phyloP scores from a whole-genome alignment of 2,888 invertebrate genomes.

The Carterocephalus palaemon region DNA sequence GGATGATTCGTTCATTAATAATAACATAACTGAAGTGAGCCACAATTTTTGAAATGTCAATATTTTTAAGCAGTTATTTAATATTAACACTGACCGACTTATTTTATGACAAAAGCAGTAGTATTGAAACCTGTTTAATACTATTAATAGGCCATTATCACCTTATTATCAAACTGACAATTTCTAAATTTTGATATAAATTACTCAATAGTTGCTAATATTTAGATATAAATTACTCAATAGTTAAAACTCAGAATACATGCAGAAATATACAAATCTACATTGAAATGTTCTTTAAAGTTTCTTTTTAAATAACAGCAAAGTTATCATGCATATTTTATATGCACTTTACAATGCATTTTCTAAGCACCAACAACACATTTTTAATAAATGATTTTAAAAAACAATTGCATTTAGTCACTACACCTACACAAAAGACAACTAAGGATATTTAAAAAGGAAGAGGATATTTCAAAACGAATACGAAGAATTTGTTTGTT shows the following conservation, averaged over 20 bases:
- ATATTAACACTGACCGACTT: conserved; percentile 13
- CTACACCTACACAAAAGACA: no score
- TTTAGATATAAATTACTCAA: neutral
- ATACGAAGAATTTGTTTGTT: no score
- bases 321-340: conserved; percentile 53
- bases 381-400: conserved; percentile 1
- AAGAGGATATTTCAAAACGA: no score
- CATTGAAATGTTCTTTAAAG: conserved; percentile 56
- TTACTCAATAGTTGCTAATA: neutral
- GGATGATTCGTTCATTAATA: no score
- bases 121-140: neutral
- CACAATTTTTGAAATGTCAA: neutral
- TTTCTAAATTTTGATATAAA: neutral
- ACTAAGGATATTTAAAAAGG: conserved; percentile 39
- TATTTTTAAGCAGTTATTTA: neutral
- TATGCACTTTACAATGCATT: conserved; percentile 54
- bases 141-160: conserved; percentile 15
- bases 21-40: neutral
- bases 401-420: no score
- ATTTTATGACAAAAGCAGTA: conserved; percentile 1
- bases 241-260: conserved; percentile 35
- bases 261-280: conserved; percentile 40
- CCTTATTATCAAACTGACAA: neutral
- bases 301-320: conserved; percentile 52
- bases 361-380: conserved; percentile 52